phyloP scores from a whole-genome alignment of 2,888 invertebrate species.

The Leptogaster cylindrica region DNA sequence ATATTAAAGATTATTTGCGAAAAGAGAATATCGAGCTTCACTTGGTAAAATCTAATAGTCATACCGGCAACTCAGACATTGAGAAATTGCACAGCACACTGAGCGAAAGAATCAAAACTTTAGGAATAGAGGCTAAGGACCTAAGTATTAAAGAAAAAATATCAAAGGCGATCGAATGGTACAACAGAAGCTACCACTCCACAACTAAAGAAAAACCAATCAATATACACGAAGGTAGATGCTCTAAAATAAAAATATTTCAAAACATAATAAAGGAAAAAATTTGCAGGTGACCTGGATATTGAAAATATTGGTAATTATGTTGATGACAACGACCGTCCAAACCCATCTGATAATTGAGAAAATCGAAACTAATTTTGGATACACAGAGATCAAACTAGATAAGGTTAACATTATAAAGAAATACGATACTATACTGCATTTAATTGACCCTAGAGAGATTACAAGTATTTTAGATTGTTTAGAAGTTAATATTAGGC shows the following conservation, averaged over 20 bases:
- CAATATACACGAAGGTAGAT: slow-evolving; percentile 23
- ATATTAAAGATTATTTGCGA: slow-evolving; percentile 9
- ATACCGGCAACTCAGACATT: slow-evolving; percentile 36
- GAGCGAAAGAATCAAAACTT: slow-evolving; percentile 22
- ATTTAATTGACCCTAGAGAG: slow-evolving; percentile 23
- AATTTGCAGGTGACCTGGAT: slow-evolving; percentile 42
- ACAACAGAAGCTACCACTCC: slow-evolving; percentile 40
- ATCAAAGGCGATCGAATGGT: slow-evolving; percentile 38
- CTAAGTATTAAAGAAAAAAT: slow-evolving; percentile 39
- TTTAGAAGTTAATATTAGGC: not conserved
- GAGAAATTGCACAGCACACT: slow-evolving; percentile 38
- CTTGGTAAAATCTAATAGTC: slow-evolving; percentile 42
- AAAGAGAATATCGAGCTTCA: slow-evolving; percentile 32
- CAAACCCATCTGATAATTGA: slow-evolving; percentile 29
- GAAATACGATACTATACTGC: slow-evolving; percentile 32
- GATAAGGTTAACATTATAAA: slow-evolving; percentile 22
- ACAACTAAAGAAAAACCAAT: slow-evolving; percentile 38
- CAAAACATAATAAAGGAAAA: slow-evolving; percentile 44
- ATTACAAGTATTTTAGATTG: slow-evolving; percentile 9
- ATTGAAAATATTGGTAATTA: slow-evolving; percentile 14
- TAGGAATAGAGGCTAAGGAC: slow-evolving; percentile 20
- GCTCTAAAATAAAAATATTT: not conserved
- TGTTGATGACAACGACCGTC: not conserved
- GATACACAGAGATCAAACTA: slow-evolving; percentile 42
- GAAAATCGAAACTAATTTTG: slow-evolving; percentile 29